Conservation (phyloP, 2,888 invertebrate species). For the Cylindroiulus punctatus region DNA sequence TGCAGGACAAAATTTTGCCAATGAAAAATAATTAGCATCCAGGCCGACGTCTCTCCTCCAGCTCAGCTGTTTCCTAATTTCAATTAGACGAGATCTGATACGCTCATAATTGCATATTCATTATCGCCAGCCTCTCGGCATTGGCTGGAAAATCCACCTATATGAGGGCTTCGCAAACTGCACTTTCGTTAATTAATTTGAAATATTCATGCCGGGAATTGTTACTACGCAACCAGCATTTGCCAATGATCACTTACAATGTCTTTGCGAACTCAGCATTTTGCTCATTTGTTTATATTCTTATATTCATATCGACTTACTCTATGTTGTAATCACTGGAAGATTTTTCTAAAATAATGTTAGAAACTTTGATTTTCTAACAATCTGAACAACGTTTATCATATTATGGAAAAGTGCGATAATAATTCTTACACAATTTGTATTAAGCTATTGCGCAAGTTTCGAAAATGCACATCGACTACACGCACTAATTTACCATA, state of each 20-base stretch:
- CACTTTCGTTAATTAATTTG: neutral
- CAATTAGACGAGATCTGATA: conserved; percentile 10
- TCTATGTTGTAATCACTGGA: too few species aligned
- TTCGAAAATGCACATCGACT: too few species aligned
- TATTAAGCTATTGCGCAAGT: too few species aligned
- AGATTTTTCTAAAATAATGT: too few species aligned
- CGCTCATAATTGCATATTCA: conserved; percentile 5
- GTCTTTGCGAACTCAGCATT: too few species aligned
- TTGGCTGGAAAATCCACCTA: neutral
- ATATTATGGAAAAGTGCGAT: too few species aligned
- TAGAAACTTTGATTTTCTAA: too few species aligned
- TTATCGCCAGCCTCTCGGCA: neutral
- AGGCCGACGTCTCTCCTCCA: neutral
- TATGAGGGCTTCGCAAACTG: neutral
- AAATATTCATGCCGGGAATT: conserved; percentile 15
- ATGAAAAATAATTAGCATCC: conserved; percentile 42
- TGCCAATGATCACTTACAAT: neutral
- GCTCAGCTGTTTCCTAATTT: conserved; percentile 28
- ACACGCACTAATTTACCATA: neutral
- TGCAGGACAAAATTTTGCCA: neutral
- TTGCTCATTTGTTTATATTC: too few species aligned
- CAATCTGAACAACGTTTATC: too few species aligned
- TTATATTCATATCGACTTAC: too few species aligned
- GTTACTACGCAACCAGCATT: neutral
- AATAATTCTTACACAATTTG: too few species aligned